Conservation (phyloP, 2,113 vertebrate genomes). For the Anhinga anhinga region DNA sequence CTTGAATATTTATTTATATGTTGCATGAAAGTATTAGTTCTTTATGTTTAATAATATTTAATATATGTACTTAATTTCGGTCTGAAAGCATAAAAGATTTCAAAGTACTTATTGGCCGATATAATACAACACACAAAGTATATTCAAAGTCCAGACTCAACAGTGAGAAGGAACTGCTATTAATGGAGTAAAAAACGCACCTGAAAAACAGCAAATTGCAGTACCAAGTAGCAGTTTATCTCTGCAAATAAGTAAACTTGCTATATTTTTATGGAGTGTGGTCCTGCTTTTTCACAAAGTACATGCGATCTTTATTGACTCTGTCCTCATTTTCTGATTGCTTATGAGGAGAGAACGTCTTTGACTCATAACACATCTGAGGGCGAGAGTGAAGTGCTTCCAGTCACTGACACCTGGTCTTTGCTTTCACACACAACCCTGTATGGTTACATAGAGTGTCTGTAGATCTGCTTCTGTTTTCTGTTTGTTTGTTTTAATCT, state of each 20-base stretch:
- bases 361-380: neutral
- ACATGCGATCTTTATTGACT: neutral
- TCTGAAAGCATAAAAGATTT: neutral
- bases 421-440: neutral
- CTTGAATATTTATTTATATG: neutral
- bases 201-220: neutral
- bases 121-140: neutral
- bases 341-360: neutral
- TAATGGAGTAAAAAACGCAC: neutral
- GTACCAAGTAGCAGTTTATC: neutral
- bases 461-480: neutral
- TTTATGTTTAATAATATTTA: neutral
- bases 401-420: neutral
- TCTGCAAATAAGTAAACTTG: neutral
- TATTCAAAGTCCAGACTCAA: neutral
- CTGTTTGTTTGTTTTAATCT: neutral
- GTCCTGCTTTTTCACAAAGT: neutral
- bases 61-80: neutral
- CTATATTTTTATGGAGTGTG: neutral
- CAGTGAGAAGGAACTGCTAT: neutral
- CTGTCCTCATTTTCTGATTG: neutral
- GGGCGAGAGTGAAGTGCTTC: neutral
- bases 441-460: neutral
- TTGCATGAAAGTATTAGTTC: neutral
- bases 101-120: neutral